phyloP scores from a whole-genome alignment of 1,140 invertebrate genomes.

The Drosophila varians region DNA sequence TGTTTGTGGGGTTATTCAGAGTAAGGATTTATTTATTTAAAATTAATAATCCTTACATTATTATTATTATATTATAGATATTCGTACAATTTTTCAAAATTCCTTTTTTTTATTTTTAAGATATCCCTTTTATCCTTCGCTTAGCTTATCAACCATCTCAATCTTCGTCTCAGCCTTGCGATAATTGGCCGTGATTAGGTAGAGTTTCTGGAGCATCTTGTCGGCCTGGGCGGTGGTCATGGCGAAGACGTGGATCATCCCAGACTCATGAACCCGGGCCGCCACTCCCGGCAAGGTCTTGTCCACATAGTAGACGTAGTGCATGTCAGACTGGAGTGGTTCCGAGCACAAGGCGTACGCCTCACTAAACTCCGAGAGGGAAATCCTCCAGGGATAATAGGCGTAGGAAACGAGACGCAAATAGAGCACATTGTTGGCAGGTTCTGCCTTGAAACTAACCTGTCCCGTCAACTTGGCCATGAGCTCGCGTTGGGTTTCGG shows the following conservation, averaged over 20 bases:
- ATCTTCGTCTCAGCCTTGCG: not conserved
- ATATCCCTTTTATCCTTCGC: too few species aligned
- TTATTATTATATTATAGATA: too few species aligned
- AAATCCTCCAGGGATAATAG: constrained; percentile 38
- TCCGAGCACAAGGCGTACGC: constrained; percentile 1
- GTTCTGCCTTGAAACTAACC: not conserved
- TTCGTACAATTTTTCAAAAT: too few species aligned
- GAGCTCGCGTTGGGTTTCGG: constrained; percentile 15
- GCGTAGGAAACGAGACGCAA: constrained; percentile 16
- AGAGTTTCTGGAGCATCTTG: constrained; percentile 38
- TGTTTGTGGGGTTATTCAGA: constrained; percentile 21
- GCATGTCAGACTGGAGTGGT: not conserved
- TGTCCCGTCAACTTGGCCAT: not conserved
- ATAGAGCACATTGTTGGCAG: not conserved
- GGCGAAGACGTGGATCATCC: constrained; percentile 33
- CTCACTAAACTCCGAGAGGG: constrained; percentile 13
- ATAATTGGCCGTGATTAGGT: constrained; percentile 30
- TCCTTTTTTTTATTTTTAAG: too few species aligned
- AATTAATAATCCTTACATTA: too few species aligned
- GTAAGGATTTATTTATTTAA: not conserved
- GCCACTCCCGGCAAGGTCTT: constrained; percentile 34
- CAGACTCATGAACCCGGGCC: constrained; percentile 34
- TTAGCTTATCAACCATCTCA: too few species aligned
- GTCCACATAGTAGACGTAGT: constrained; percentile 44
- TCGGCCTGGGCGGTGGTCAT: constrained; percentile 29